Evolutionary conservation across 2,113 vertebrate genomes (phyloP), one percentile per base, ranked within the genome.

Genomic region (Macaca fascicularis): DNA sequence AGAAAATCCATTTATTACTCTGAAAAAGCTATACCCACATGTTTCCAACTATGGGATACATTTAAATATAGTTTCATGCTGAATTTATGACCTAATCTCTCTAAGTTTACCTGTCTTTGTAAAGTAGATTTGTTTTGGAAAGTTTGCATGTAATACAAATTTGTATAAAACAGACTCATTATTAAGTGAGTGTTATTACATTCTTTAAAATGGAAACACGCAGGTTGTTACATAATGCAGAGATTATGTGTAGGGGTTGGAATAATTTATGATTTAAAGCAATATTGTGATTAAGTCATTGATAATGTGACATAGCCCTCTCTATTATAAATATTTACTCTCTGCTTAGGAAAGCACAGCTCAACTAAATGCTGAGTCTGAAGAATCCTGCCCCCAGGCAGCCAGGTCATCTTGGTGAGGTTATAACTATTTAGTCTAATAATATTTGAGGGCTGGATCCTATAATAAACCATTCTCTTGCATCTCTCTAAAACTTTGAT

Each of bases 131-230:
- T 85, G 35, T 72, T 89, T 90, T 79, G 74, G n/a, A 9, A 92
- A 89, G 32, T 52, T 89, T 93, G 30, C 10, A 1, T 35, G 13
- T 52, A 81, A 78, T 50, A 81, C 17, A 89, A 52, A 90, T 12
- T 90, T 87, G 81, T 82, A 83, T 67, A 78, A 64, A n/a, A 59
- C 23, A n/a, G 43, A 45, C 8, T 89, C 67, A 76, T 79, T 93
- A 55, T 55, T 70, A 61, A 86, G 5, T 59, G 13, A 48, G 25
- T 3, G 25, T 76, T 82, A 72, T 75, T 55, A 59, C 5, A 45
- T 75, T 95, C 20, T 86, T 93, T 85, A 81, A 84, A 97, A 92
- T 52, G 27, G 43, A 85, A 52, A n/a, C 16, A 80, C 40, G 38
- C 1, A 55, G 20, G 48, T 20, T 88, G 25, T 52, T 75, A n/a